Conservation (phyloP, 2,113 vertebrate species). For the Cisticola juncidis region DNA sequence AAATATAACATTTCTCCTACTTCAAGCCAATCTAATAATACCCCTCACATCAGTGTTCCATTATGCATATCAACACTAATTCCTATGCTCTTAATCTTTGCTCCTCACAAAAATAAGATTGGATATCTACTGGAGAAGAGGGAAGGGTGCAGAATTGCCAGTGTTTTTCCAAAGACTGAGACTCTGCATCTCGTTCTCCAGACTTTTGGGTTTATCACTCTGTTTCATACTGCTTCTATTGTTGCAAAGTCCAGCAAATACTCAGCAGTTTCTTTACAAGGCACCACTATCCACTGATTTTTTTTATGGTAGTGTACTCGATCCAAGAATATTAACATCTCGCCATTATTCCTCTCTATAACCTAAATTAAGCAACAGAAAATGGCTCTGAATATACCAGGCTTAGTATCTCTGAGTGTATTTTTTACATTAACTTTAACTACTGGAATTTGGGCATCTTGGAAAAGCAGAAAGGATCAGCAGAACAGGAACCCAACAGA, state of each 20-base stretch:
- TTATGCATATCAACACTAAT: neutral
- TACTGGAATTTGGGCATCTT: slow-evolving; percentile 81
- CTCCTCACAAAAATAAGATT: neutral
- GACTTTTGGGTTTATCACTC: neutral
- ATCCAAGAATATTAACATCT: neutral
- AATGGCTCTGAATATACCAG: slow-evolving; percentile 67
- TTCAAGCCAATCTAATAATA: neutral
- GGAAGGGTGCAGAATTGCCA: neutral
- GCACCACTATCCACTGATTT: neutral
- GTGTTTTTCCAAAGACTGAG: neutral
- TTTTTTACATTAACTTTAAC: slow-evolving; percentile 73
- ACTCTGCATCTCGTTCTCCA: neutral
- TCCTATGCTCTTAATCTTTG: neutral
- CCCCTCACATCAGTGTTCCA: neutral
- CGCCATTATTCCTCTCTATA: neutral
- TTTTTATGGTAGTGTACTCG: neutral
- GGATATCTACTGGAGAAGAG: neutral
- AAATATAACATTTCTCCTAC: slow-evolving; percentile 10
- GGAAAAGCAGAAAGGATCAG: slow-evolving; percentile 77
- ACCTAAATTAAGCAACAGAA: neutral
- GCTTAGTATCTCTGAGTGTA: slow-evolving; percentile 64
- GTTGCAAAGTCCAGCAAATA: neutral
- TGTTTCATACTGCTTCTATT: neutral
- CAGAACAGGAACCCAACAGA: slow-evolving; percentile 70
- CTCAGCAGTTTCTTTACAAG: neutral